phyloP scores from a whole-genome alignment of 2,888 invertebrate species.

The Venusia cambrica region DNA sequence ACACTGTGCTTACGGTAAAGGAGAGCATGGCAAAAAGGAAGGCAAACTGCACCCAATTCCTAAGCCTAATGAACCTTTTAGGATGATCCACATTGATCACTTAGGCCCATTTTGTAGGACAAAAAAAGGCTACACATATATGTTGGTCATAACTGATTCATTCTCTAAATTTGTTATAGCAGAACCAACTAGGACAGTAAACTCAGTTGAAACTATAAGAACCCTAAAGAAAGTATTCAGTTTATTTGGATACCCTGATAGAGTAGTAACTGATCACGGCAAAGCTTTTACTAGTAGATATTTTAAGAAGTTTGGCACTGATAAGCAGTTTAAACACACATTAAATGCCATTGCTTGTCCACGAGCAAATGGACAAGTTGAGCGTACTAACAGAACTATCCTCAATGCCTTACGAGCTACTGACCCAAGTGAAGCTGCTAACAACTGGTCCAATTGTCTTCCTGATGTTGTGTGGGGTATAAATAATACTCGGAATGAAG shows the following conservation, averaged over 20 bases:
- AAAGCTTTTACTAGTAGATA: constrained; percentile 8
- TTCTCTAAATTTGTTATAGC: constrained; percentile 22
- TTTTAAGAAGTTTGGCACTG: constrained; percentile 28
- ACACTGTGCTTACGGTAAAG: constrained; percentile 40
- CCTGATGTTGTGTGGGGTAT: constrained; percentile 30
- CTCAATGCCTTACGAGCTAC: constrained; percentile 16
- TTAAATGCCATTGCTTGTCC: constrained; percentile 30
- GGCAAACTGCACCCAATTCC: constrained; percentile 31
- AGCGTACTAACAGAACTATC: constrained; percentile 28
- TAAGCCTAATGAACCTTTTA: constrained; percentile 28
- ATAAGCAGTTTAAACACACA: constrained; percentile 30
- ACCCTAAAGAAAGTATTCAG: background rate
- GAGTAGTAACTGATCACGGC: constrained; percentile 1
- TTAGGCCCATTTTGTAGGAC: constrained; percentile 28
- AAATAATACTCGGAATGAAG: constrained; percentile 23
- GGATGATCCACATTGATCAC: constrained; percentile 30
- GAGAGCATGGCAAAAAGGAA: constrained; percentile 21
- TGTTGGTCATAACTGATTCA: constrained; percentile 29
- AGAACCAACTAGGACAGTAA: constrained; percentile 25
- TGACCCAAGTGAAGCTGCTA: constrained; percentile 27
- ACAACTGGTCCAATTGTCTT: constrained; percentile 30
- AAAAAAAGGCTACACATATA: constrained; percentile 27
- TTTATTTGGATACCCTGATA: constrained; percentile 1
- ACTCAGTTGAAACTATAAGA: constrained; percentile 9
- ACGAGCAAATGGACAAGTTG: constrained; percentile 33